Conservation (phyloP, 2,888 invertebrate species). For the Eupithecia subumbrata region DNA sequence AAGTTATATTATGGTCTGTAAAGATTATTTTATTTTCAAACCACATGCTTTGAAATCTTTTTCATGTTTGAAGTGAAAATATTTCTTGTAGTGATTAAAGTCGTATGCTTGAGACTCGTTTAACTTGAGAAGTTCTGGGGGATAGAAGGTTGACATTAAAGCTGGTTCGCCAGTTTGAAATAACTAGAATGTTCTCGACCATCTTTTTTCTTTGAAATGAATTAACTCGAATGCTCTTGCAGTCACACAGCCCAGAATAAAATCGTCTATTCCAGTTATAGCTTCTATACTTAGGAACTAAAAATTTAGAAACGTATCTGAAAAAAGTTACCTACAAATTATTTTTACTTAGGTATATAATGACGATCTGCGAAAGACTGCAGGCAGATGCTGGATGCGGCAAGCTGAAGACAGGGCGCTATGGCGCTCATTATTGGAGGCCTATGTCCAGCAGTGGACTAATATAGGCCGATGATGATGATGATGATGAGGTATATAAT, state of each 20-base stretch:
- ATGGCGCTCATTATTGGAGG: too few relatives aligned
- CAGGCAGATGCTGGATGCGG: too few relatives aligned
- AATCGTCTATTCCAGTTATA: neutral
- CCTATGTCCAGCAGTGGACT: too few relatives aligned
- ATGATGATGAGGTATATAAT: too few relatives aligned
- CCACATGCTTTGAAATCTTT: slow-evolving; percentile 1
- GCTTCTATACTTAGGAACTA: neutral
- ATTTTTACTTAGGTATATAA: too few relatives aligned
- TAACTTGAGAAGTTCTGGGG: neutral
- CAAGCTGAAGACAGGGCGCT: too few relatives aligned
- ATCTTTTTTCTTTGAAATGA: neutral
- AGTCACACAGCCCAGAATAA: neutral
- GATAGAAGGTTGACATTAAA: neutral
- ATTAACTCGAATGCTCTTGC: too few relatives aligned
- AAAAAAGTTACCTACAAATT: too few relatives aligned
- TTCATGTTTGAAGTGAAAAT: slow-evolving; percentile 13
- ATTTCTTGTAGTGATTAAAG: slow-evolving; percentile 39
- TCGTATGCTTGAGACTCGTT: slow-evolving; percentile 25
- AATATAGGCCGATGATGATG: too few relatives aligned
- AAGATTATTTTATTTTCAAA: neutral
- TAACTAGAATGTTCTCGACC: neutral
- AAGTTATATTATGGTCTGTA: slow-evolving; percentile 4
- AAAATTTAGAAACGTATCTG: neutral
- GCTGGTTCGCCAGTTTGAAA: neutral
- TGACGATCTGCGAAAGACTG: too few relatives aligned